Evolutionary conservation across 2,113 vertebrate species (phyloP).

Genomic region (Salvelinus alpinus): DNA sequence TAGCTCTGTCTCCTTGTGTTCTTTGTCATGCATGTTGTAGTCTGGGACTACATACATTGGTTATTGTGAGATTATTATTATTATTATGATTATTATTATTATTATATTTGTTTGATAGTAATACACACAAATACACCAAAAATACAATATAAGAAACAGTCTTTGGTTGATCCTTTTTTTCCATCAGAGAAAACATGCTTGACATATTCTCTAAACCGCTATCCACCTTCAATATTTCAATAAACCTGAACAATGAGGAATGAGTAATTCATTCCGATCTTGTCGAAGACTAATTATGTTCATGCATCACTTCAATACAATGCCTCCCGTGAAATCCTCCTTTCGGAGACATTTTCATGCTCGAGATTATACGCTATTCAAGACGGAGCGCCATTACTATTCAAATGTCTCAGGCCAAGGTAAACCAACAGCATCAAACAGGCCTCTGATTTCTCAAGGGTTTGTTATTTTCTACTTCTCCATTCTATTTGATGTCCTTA

Average conservation of each 20-base stretch:
- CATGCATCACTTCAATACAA: slow-evolving; percentile 55
- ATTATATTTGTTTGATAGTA: no score
- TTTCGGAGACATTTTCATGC: slow-evolving; percentile 72
- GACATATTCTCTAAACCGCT: slow-evolving; percentile 26
- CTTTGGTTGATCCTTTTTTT: slow-evolving; percentile 10
- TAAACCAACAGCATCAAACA: slow-evolving; percentile 91
- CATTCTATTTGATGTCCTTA: slow-evolving; percentile 97
- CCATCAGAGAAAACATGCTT: slow-evolving; percentile 18
- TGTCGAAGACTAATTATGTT: slow-evolving; percentile 60
- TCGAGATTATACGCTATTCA: slow-evolving; percentile 73
- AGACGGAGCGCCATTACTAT: slow-evolving; percentile 76
- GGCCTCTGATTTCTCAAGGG: slow-evolving; percentile 89
- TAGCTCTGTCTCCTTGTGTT: slow-evolving; percentile 5
- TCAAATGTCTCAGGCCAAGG: slow-evolving; percentile 86
- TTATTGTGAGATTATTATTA: not conserved
- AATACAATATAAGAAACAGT: not conserved
- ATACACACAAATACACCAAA: no score
- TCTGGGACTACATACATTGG: not conserved
- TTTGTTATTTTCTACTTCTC: slow-evolving; percentile 89
- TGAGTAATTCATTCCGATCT: slow-evolving; percentile 45
- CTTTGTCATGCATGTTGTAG: not conserved
- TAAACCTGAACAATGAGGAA: slow-evolving; percentile 49
- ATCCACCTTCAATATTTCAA: slow-evolving; percentile 53
- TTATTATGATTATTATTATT: not conserved
- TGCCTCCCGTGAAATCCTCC: slow-evolving; percentile 59